A percentile compares a stretch with the other conserved stretches of the same genome.
Evolutionary conservation across 2,888 invertebrate genomes (phyloP).

Genomic region (Yponomeuta sedellus): DNA sequence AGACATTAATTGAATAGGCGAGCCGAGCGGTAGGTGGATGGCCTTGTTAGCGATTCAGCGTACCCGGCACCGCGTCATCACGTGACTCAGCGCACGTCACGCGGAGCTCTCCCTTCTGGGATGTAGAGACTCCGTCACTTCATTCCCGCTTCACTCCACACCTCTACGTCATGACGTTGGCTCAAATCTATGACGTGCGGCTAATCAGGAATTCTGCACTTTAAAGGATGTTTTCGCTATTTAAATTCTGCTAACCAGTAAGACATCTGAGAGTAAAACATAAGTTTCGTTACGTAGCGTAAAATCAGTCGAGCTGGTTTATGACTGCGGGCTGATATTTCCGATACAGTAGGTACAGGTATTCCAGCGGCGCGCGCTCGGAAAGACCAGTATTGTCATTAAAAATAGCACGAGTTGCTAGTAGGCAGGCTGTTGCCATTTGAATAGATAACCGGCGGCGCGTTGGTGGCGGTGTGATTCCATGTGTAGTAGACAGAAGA

Average conservation of each 20-base stretch:
- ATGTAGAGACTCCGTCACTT: no score
- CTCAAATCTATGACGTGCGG: background rate
- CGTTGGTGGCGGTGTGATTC: conserved; percentile 1
- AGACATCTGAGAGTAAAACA: no score
- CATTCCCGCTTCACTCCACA: no score
- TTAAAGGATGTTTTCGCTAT: background rate
- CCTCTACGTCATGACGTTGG: background rate
- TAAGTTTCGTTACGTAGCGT: background rate
- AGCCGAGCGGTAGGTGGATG: no score
- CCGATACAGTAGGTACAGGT: background rate
- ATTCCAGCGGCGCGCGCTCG: background rate
- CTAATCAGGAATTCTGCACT: background rate
- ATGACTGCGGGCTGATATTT: background rate
- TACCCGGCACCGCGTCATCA: no score
- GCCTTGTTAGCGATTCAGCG: no score
- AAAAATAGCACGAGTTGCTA: background rate
- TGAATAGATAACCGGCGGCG: background rate
- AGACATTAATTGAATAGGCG: no score
- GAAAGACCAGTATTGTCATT: background rate
- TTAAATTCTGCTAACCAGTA: background rate
- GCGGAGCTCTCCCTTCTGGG: no score
- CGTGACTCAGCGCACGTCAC: no score
- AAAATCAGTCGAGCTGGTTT: background rate
- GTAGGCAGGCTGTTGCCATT: background rate
- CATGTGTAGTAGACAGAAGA: background rate